phyloP scores from a whole-genome alignment of 2,797 vertebrate species.

The Gallinago nigripennis region DNA sequence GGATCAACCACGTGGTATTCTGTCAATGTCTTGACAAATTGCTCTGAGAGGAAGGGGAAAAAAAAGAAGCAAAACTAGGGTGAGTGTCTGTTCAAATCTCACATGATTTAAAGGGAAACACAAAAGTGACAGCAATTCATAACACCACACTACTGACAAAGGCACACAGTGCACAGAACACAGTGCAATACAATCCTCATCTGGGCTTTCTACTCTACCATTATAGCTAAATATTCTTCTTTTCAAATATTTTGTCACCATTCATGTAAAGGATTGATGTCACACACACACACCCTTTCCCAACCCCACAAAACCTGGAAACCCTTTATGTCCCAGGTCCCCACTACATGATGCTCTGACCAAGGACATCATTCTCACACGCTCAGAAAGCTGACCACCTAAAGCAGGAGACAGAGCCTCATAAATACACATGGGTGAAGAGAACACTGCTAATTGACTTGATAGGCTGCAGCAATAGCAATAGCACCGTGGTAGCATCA shows the following conservation, averaged over 20 bases:
- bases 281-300: accelerated
- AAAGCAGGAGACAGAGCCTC: not conserved
- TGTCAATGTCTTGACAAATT: slow-evolving; percentile 73
- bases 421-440: not conserved
- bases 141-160: not conserved
- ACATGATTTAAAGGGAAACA: not conserved
- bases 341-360: not conserved
- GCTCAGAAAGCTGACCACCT: not conserved
- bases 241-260: not conserved
- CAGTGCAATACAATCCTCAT: not conserved
- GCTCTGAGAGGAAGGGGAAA: slow-evolving; percentile 70
- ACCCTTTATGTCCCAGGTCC: not conserved
- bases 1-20: slow-evolving; percentile 85
- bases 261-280: not conserved
- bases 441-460: not conserved
- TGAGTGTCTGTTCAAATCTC: not conserved
- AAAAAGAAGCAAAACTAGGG: not conserved
- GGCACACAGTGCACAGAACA: not conserved
- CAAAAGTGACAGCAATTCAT: not conserved
- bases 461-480: not conserved
- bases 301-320: not conserved
- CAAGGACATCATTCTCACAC: not conserved
- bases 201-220: not conserved
- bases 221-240: not conserved
- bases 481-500: not conserved